Conservation (phyloP, 2,113 vertebrate genomes). For the Pomatostomus ruficeps region DNA sequence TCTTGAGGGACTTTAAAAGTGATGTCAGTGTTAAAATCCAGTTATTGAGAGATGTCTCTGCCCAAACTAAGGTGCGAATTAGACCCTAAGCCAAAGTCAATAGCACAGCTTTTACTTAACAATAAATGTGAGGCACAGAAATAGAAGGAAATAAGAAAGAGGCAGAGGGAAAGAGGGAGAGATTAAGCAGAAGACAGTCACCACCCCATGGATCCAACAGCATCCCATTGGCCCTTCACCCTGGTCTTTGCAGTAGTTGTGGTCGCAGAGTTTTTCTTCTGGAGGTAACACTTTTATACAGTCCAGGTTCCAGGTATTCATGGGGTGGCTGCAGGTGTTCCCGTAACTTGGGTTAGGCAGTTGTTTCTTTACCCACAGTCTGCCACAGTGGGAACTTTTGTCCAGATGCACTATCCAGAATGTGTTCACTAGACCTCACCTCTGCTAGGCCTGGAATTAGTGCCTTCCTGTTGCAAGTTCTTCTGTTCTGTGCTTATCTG, state of each 20-base stretch:
- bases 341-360: neutral
- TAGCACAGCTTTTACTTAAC: neutral
- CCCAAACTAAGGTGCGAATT: neutral
- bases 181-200: too few species aligned
- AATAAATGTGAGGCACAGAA: neutral
- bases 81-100: neutral
- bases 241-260: fast-evolving
- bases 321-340: too few species aligned
- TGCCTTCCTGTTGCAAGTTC: neutral
- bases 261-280: fast-evolving
- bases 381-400: neutral
- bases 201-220: neutral
- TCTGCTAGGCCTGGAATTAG: neutral
- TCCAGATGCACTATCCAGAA: neutral
- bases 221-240: fast-evolving
- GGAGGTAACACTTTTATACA: neutral
- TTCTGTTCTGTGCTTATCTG: neutral
- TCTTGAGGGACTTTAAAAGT: neutral
- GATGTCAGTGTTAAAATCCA: neutral
- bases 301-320: neutral
- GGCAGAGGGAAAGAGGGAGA: neutral
- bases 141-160: neutral
- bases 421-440: neutral
- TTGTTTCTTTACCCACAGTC: neutral
- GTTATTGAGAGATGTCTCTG: neutral